Evolutionary conservation across 2,888 invertebrate species (phyloP).

Genomic region (Dynastes grantii): DNA sequence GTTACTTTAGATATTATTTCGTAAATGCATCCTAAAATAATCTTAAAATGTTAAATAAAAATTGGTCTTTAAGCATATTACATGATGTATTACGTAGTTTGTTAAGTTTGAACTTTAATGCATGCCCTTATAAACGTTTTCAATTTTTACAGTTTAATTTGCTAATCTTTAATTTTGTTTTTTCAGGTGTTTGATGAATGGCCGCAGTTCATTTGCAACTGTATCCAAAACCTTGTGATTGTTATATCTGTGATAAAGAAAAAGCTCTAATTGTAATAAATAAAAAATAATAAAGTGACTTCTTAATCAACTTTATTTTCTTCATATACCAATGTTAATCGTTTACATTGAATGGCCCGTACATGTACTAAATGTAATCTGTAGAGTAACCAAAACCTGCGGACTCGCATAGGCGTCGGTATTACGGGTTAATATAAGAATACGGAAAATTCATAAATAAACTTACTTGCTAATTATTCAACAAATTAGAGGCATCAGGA

Average conservation of each 20-base stretch:
- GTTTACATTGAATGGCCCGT: no score
- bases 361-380: no score
- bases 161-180: slow-evolving; percentile 23
- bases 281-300: no score
- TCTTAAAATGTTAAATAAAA: slow-evolving; percentile 30
- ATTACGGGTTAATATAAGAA: no score
- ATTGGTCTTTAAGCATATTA: slow-evolving; percentile 6
- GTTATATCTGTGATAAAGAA: slow-evolving; percentile 27
- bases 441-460: no score
- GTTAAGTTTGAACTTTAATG: background rate
- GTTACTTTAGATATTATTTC: slow-evolving; percentile 26
- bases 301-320: no score
- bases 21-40: slow-evolving; percentile 38
- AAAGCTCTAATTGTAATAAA: background rate
- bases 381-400: no score
- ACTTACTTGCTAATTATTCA: no score
- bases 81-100: slow-evolving; percentile 5
- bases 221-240: slow-evolving; percentile 23
- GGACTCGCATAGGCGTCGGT: no score
- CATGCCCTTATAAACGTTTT: slow-evolving; percentile 17
- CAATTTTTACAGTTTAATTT: background rate
- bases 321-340: no score
- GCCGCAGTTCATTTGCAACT: background rate
- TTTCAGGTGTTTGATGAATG: slow-evolving; percentile 32
- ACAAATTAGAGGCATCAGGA: no score